Base-by-base conservation (phyloP, 2,113 vertebrate genomes). In the Verasper variegatus region DNA sequence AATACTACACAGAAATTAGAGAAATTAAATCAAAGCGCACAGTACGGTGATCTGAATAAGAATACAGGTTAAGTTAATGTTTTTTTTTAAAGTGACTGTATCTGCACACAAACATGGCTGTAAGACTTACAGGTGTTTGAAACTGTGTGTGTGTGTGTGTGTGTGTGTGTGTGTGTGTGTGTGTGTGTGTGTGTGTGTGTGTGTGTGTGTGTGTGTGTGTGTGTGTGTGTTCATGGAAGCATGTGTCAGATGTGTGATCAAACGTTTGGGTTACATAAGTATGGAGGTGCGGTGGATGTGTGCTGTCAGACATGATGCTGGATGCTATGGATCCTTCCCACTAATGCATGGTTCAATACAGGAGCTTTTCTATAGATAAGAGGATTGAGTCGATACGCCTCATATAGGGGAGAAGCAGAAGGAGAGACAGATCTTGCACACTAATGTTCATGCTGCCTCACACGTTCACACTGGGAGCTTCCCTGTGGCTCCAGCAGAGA, bases 251-350 rank as follows among this genome's bases (percentile, higher is more conserved):
- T 64, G 71, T 68, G 72, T 71, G 42, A 68, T 69, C 21, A 12
- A 51, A 60, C 51, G 5, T 65, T 23, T 20, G 31, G 52, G 82
- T 89, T 91, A 87, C 78, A 69, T 90, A 90, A 89, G 77, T 84
- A 72, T 81, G 76, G 78, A 71, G 86, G 83, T 82, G 87, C 35
- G 18, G 63, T 7, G 2, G 68, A 77, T 80, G 69, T 27, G 71
- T 79, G 74, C 47, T 83, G 69, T 78, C 72, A 87, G 68, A 74
- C 80, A 66, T 71, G 78, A n/a, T 60, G 71, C 49, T 64, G 59
- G 68, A 59, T 82, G 78, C 82, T 88, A 86, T 86, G 84, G 86
- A 83, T 80, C 69, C 77, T 68, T 83, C 73, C 72, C 68, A 73
- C 82, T 76, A 76, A 74, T 21, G 20, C 59, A 40, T 76, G 37